Evolutionary conservation across 2,113 vertebrate species (phyloP).

Genomic region (Caloenas nicobarica): DNA sequence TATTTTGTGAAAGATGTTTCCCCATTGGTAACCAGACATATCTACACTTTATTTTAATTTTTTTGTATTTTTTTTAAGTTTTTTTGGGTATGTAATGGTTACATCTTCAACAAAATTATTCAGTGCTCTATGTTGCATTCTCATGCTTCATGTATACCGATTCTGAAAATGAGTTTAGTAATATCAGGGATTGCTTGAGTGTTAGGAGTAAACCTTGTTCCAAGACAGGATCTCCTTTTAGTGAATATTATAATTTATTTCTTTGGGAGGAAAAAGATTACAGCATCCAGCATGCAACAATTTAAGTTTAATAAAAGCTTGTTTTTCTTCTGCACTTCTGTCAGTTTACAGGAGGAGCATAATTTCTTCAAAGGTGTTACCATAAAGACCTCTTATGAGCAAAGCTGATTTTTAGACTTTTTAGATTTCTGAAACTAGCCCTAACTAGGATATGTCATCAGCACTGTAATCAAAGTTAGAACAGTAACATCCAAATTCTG

Average conservation of each 20-base stretch:
- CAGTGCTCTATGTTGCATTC: background rate
- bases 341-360: background rate
- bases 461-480: background rate
- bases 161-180: background rate
- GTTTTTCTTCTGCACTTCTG: background rate
- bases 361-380: background rate
- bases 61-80: background rate
- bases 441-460: background rate
- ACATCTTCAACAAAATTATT: background rate
- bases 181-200: background rate
- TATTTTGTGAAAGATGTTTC: background rate
- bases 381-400: background rate
- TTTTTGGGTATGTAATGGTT: background rate
- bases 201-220: background rate
- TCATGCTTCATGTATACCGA: background rate
- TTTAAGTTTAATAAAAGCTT: rapidly evolving
- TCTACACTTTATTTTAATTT: background rate
- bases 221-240: background rate
- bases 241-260: background rate
- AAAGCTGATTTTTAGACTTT: background rate
- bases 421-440: background rate
- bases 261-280: background rate
- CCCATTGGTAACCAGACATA: background rate
- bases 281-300: background rate
- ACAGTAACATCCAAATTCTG: background rate